A percentile compares a stretch with the other conserved stretches of the same genome.
phyloP scores from a whole-genome alignment of 2,113 vertebrate species.

The Atlantisia rogersi region DNA sequence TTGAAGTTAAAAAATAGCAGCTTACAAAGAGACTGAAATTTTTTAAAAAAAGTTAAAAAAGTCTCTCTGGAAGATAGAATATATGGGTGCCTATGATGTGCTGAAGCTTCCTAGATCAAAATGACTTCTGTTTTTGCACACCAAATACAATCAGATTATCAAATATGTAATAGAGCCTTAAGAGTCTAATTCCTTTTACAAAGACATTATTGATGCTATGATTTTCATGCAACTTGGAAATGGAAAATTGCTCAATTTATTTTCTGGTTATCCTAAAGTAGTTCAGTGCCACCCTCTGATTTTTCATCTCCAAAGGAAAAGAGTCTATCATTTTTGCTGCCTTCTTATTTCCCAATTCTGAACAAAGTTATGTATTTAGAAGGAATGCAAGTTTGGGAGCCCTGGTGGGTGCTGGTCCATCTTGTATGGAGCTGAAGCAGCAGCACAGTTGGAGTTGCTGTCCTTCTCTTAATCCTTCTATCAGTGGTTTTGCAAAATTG shows the following conservation, averaged over 20 bases:
- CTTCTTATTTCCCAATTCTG: neutral
- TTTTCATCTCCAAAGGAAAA: neutral
- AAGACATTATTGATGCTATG: neutral
- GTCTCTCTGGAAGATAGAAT: neutral
- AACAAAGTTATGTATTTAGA: neutral
- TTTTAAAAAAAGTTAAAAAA: neutral
- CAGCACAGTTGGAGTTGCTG: neutral
- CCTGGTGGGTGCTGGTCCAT: neutral
- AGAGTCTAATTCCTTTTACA: conserved; percentile 9
- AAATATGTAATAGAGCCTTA: neutral
- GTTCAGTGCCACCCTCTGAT: neutral
- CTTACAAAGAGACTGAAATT: neutral
- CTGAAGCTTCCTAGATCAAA: conserved; percentile 11
- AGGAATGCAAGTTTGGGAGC: neutral
- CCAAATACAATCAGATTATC: conserved; percentile 9
- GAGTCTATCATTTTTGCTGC: neutral
- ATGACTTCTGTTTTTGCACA: neutral
- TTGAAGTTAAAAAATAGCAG: neutral
- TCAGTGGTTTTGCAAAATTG: neutral
- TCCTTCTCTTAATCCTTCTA: neutral
- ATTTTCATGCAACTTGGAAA: neutral
- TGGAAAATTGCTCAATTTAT: neutral
- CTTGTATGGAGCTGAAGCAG: neutral
- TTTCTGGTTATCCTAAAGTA: neutral
- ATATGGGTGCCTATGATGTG: neutral